Base-by-base conservation (phyloP, 2,888 invertebrate species). In the Drosophila atroscutellata region DNA sequence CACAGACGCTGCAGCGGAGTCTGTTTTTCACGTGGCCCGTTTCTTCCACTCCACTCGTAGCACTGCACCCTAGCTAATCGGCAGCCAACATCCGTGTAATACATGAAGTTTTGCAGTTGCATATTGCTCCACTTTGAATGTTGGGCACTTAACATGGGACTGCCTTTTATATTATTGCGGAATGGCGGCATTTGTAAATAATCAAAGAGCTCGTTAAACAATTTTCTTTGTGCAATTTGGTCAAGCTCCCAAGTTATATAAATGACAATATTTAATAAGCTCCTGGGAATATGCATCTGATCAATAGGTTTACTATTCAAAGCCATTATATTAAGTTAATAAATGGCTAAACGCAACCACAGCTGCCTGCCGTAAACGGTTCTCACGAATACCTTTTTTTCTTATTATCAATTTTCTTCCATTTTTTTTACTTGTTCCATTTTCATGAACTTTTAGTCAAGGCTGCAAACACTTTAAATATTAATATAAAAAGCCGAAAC, bases 31-130 rank as follows among this genome's bases (percentile, higher is more conserved):
- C 3, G 36, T 9, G 51, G 24, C 8, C 26, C 5, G 2, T 49
- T 26, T 24, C 75, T 55, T 20, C 80, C 77, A 3, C 42, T 59
- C 84, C 83, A 90, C 26, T 67, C 59, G 54, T 81, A 92, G 0
- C 70, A 68, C 7, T 75, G 83, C 36, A 86, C 72, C 54, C 77
- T 59, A 2, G 78, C 75, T 60, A 89, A 52, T 6, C 72, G 77
- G 18, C 88, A 86, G 15, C 74, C 89, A 13, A 91, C 15, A 45
- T 90, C 77, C 7, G 91, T 84, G 72, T 86, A 92, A 39, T 82
- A 57, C 85, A 92, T 78, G 56, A 91, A 92, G 4, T 85, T 74
- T 36, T 77, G 24, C 3, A 91, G 59, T 61, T 71, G 69, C 80
- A 89, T 82, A 26, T 20, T 26, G 32, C 24, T n/a, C 26, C 15